Percentiles rank a stretch among this genome's conserved stretches.
These are phyloP conservation scores for Luffia ferchaultella DNA, from an alignment of 2,888 invertebrate species.

Conservation along the genomic window DNA sequence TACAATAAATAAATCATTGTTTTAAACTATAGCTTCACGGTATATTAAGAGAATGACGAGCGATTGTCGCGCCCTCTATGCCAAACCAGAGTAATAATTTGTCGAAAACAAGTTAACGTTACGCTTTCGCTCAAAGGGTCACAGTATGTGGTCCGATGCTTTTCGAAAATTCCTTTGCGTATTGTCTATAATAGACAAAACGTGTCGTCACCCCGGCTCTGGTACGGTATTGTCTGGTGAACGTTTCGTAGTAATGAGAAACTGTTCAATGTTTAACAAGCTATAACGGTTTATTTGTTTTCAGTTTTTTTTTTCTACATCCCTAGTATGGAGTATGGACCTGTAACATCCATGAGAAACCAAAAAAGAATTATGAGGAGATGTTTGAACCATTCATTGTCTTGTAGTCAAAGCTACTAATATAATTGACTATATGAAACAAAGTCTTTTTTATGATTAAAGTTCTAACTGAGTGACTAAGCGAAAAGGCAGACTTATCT, in stretches of 20 bases:
- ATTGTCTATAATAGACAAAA: conserved; percentile 45
- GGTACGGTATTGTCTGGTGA: conserved; percentile 36
- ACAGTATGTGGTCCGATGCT: conserved; percentile 46
- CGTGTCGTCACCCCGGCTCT: conserved; percentile 54
- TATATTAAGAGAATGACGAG: conserved; percentile 55
- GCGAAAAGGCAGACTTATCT: too few species aligned
- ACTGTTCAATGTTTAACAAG: background rate
- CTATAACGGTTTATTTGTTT: background rate
- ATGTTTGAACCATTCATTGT: too few species aligned
- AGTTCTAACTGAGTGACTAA: too few species aligned
- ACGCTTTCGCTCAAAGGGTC: conserved; percentile 42
- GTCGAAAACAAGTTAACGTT: conserved; percentile 49
- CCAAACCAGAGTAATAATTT: conserved; percentile 64
- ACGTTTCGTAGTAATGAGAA: background rate
- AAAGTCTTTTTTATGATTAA: too few species aligned
- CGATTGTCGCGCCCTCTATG: conserved; percentile 48
- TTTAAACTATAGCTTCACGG: conserved; percentile 21
- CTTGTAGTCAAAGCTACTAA: too few species aligned
- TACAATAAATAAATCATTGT: conserved; percentile 58
- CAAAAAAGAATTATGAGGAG: too few species aligned
- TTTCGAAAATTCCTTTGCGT: conserved; percentile 27
- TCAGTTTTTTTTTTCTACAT: background rate
- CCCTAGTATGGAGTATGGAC: too few species aligned
- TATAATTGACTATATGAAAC: too few species aligned
- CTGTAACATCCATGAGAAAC: too few species aligned